Conservation (phyloP, 2,888 invertebrate genomes). For the Eristalis intricaria region DNA sequence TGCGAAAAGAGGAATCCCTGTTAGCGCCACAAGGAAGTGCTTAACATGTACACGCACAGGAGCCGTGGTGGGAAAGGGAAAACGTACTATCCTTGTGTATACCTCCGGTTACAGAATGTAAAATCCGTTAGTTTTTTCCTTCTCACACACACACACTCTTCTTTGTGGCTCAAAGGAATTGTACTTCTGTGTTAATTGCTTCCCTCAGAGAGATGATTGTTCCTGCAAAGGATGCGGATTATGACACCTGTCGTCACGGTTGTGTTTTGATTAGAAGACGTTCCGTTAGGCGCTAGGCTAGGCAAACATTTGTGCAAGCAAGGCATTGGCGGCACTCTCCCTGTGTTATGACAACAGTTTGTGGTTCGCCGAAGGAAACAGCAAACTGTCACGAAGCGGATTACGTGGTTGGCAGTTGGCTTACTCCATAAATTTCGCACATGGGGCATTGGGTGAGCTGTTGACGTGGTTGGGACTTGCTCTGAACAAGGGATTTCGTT, state of each 20-base stretch:
- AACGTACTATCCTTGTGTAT: constrained; percentile 34
- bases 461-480: too few relatives aligned
- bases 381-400: too few relatives aligned
- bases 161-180: constrained; percentile 18
- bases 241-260: not conserved
- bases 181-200: constrained; percentile 32
- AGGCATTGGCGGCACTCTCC: not conserved
- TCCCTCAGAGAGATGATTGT: constrained; percentile 1
- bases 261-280: not conserved
- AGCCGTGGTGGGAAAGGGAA: not conserved
- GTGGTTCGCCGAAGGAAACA: too few relatives aligned
- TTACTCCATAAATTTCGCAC: too few relatives aligned
- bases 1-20: not conserved
- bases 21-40: constrained; percentile 21
- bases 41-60: not conserved
- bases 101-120: constrained; percentile 9
- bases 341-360: not conserved
- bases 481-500: too few relatives aligned
- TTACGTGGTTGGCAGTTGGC: too few relatives aligned
- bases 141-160: not conserved
- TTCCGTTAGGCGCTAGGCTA: not conserved
- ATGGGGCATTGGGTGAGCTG: too few relatives aligned
- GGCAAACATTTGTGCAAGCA: not conserved
- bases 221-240: not conserved
- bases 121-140: not conserved